Conservation (phyloP, 2,888 invertebrate species). For the Heliconius ethilla region DNA sequence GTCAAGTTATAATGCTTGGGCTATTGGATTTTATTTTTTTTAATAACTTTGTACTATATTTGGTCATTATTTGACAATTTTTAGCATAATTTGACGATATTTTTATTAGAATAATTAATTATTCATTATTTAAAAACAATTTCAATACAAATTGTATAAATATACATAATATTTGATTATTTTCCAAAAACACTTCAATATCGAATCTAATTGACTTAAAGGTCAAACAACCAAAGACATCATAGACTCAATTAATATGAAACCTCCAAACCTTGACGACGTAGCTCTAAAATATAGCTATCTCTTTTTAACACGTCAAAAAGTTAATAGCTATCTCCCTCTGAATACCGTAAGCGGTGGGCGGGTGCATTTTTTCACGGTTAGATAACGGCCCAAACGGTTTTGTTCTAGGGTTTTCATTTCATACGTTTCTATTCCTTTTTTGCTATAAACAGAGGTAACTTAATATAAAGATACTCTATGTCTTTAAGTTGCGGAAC, state of each 20-base stretch:
- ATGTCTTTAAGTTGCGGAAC: background rate
- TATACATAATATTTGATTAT: constrained; percentile 23
- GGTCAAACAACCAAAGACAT: constrained; percentile 51
- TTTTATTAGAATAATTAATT: background rate
- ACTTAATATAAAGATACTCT: background rate
- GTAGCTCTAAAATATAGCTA: constrained; percentile 58
- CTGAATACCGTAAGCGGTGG: constrained; percentile 79
- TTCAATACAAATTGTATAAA: background rate
- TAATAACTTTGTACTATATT: background rate
- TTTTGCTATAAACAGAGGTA: background rate
- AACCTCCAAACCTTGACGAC: constrained; percentile 57
- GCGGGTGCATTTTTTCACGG: constrained; percentile 77
- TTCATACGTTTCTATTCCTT: constrained; percentile 40
- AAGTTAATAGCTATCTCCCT: constrained; percentile 56
- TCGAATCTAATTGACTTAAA: constrained; percentile 43
- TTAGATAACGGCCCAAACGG: constrained; percentile 75
- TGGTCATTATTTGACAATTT: background rate
- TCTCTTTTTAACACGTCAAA: constrained; percentile 54
- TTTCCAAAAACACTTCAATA: constrained; percentile 28
- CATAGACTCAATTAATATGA: constrained; percentile 65
- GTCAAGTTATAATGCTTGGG: background rate
- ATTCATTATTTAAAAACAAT: background rate
- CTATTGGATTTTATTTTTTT: background rate
- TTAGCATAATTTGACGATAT: background rate
- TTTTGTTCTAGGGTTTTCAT: constrained; percentile 41